Evolutionary conservation across 2,797 vertebrate species (phyloP).

Genomic region (Okamejei kenojei): DNA sequence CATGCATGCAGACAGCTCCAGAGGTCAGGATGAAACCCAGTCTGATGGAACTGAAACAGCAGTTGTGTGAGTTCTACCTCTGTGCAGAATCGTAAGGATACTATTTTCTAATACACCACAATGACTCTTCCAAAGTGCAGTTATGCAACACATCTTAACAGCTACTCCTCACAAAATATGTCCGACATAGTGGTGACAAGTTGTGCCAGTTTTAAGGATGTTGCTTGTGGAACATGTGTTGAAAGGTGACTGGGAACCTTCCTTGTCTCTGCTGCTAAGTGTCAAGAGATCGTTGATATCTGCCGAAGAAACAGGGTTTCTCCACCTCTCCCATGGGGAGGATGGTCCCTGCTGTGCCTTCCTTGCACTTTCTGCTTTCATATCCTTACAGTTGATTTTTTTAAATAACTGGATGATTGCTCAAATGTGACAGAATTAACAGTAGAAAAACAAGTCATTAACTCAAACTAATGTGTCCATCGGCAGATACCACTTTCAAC

Average conservation of each 20-base stretch:
- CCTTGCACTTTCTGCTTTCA: neutral
- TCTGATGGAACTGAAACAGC: too few species aligned
- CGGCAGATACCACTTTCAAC: neutral
- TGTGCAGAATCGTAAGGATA: neutral
- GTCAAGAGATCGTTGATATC: neutral
- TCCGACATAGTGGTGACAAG: neutral
- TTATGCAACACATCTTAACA: neutral
- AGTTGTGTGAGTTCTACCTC: too few species aligned
- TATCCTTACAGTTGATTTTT: neutral
- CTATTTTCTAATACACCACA: neutral
- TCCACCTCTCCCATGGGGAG: neutral
- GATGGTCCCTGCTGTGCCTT: neutral
- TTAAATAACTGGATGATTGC: neutral
- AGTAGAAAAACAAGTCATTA: neutral
- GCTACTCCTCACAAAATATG: neutral
- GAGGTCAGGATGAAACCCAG: neutral
- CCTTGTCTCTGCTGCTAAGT: neutral
- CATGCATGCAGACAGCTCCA: neutral
- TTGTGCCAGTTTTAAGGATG: too few species aligned
- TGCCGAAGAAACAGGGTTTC: neutral
- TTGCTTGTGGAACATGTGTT: neutral
- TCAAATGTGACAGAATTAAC: neutral
- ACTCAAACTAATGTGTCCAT: neutral
- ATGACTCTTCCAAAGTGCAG: neutral
- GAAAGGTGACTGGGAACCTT: neutral